These are phyloP conservation scores for Idaea dimidiata DNA, from an alignment of 2,888 invertebrate species.

Conservation along the genomic window DNA sequence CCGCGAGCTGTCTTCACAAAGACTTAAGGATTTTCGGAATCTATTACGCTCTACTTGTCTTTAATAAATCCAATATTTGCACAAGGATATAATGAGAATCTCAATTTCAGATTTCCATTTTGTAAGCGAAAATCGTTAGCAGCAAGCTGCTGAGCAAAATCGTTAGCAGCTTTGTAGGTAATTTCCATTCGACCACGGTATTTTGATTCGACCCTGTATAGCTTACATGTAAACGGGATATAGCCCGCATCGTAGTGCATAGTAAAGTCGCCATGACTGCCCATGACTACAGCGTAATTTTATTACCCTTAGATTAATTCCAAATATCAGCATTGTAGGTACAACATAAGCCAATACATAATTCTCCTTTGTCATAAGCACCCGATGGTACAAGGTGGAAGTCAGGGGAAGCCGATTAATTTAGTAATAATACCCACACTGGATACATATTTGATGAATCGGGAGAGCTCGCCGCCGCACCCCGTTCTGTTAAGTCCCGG, in stretches of 20 bases:
- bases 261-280: too few species aligned
- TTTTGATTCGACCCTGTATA: too few species aligned
- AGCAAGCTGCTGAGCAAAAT: not conserved
- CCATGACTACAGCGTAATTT: too few species aligned
- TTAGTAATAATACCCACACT: not conserved
- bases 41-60: constrained; percentile 56
- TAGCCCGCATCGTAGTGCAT: too few species aligned
- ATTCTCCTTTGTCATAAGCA: not conserved
- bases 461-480: not conserved
- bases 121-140: not conserved
- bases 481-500: not conserved
- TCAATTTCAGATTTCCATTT: constrained; percentile 3
- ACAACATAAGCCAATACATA: too few species aligned
- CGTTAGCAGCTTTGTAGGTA: too few species aligned
- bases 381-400: not conserved
- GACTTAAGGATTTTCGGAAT: constrained; percentile 42
- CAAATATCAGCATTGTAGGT: not conserved
- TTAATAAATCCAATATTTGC: constrained; percentile 47
- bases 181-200: too few species aligned
- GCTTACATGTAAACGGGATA: too few species aligned
- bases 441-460: not conserved
- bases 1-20: constrained; percentile 41
- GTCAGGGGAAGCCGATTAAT: not conserved
- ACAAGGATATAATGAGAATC: constrained; percentile 19
- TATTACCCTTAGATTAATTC: not conserved